phyloP scores from a whole-genome alignment of 2,113 vertebrate genomes.

The Rafetus swinhoei region DNA sequence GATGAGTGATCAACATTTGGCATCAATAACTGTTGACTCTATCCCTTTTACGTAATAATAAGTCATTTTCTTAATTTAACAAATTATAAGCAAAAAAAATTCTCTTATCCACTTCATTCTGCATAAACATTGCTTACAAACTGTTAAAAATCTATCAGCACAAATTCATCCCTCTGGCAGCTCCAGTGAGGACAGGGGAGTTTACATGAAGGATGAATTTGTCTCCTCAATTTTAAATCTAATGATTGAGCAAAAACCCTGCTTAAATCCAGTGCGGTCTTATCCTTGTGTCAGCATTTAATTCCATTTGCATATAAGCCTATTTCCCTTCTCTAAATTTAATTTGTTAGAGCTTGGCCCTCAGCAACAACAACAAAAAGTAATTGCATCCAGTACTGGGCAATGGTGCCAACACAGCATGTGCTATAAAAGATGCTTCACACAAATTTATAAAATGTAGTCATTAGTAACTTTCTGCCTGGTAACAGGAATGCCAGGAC shows the following conservation, averaged over 20 bases:
- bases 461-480: slow-evolving; percentile 67
- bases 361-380: slow-evolving; percentile 66
- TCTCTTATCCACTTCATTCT: slow-evolving; percentile 64
- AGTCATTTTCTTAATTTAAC: slow-evolving; percentile 70
- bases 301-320: slow-evolving; percentile 81
- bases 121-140: slow-evolving; percentile 56
- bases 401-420: slow-evolving; percentile 69
- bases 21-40: slow-evolving; percentile 18
- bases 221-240: slow-evolving; percentile 72
- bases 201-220: slow-evolving; percentile 69
- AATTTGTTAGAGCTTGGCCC: slow-evolving; percentile 77
- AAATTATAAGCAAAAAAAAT: slow-evolving; percentile 34
- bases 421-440: slow-evolving; percentile 67
- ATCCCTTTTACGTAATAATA: slow-evolving; percentile 52
- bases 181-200: slow-evolving; percentile 63
- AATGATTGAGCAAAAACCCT: slow-evolving; percentile 71
- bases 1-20: slow-evolving; percentile 50
- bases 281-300: slow-evolving; percentile 79
- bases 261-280: slow-evolving; percentile 75
- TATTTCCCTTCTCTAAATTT: slow-evolving; percentile 77
- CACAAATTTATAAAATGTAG: slow-evolving; percentile 70
- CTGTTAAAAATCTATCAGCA: slow-evolving; percentile 62
- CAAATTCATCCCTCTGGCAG: slow-evolving; percentile 36
- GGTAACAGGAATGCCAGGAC: slow-evolving; percentile 59
- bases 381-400: slow-evolving; percentile 70